Evolutionary conservation across 2,888 invertebrate genomes (phyloP).

Genomic region (Melangyna quadrimaculata): DNA sequence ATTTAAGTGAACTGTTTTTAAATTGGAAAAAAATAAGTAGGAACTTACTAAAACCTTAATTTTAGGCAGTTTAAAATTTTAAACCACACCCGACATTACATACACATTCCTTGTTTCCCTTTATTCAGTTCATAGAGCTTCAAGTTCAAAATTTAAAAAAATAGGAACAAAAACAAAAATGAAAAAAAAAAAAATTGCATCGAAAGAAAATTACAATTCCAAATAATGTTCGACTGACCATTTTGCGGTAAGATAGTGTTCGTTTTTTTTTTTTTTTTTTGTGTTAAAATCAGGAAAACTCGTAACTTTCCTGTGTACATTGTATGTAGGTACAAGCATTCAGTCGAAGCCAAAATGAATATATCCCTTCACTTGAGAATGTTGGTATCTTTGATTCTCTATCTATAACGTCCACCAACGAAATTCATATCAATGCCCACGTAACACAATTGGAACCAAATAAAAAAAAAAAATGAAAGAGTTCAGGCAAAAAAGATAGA

Average conservation of each 20-base stretch:
- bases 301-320: neutral
- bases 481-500: neutral
- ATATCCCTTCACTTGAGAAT: slow-evolving; percentile 39
- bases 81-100: slow-evolving; percentile 35
- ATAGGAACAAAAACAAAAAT: slow-evolving; percentile 8
- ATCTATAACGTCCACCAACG: slow-evolving; percentile 32
- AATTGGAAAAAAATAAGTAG: no score
- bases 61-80: no score
- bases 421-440: slow-evolving; percentile 57
- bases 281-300: slow-evolving; percentile 1
- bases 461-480: neutral
- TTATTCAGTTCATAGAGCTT: slow-evolving; percentile 20
- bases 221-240: neutral
- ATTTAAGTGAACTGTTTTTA: no score
- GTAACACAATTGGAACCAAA: slow-evolving; percentile 45
- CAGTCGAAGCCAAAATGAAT: slow-evolving; percentile 3
- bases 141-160: slow-evolving; percentile 32
- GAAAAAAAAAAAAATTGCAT: neutral
- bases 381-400: slow-evolving; percentile 16
- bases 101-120: neutral
- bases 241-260: slow-evolving; percentile 26
- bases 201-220: slow-evolving; percentile 23
- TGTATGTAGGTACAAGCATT: neutral
- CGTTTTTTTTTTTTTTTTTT: neutral
- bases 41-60: no score